Conservation (phyloP, 2,113 vertebrate genomes). For the Halichoeres trimaculatus region DNA sequence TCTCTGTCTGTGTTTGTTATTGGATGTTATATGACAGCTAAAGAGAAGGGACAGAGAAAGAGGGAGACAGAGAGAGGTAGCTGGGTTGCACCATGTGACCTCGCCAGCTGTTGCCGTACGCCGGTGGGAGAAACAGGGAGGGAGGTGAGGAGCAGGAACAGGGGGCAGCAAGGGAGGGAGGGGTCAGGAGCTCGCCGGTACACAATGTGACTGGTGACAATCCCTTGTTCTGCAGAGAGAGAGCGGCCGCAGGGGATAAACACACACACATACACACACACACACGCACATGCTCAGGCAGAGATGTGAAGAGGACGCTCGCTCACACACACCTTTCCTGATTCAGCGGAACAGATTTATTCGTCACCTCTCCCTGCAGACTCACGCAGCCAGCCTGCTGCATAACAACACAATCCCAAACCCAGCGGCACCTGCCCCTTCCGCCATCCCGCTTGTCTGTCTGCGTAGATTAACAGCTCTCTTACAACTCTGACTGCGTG, state of each 20-base stretch:
- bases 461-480: constrained; percentile 52
- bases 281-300: constrained; percentile 38
- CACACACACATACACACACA: constrained; percentile 13
- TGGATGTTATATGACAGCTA: constrained; percentile 22
- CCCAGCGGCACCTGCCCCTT: constrained; percentile 32
- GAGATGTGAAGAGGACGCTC: constrained; percentile 54
- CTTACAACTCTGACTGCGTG: constrained; percentile 41
- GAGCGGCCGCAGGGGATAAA: constrained; percentile 51
- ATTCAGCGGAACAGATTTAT: constrained; percentile 75
- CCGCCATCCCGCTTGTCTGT: constrained; percentile 24
- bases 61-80: constrained; percentile 56
- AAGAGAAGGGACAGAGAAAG: constrained; percentile 30
- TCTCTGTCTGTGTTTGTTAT: background rate
- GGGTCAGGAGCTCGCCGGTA: constrained; percentile 46
- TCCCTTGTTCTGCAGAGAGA: constrained; percentile 67
- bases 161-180: constrained; percentile 42
- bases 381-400: constrained; percentile 54
- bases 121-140: constrained; percentile 57
- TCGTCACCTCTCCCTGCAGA: constrained; percentile 61
- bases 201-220: constrained; percentile 77
- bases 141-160: constrained; percentile 46
- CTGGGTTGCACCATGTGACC: constrained; percentile 72
- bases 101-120: constrained; percentile 79
- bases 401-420: constrained; percentile 55
- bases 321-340: constrained; percentile 59